A percentile compares a stretch with the other conserved stretches of the same genome.
Evolutionary conservation across 2,888 invertebrate species (phyloP).

Genomic region (Achlya flavicornis): DNA sequence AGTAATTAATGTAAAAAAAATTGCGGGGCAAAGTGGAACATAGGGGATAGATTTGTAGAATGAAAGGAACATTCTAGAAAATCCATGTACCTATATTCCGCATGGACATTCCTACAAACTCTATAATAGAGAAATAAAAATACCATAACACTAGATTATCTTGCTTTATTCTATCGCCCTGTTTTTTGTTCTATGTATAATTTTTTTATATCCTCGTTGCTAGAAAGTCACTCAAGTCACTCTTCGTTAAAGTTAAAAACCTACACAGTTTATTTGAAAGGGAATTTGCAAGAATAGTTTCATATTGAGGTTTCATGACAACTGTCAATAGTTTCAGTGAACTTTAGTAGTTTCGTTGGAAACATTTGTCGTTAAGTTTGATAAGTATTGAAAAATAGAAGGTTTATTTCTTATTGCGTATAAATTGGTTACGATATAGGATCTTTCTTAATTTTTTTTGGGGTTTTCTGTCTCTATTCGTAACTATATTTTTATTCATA

Average conservation of each 20-base stretch:
- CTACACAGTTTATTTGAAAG: background rate
- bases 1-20: no score
- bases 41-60: no score
- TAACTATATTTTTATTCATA: background rate
- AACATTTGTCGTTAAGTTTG: background rate
- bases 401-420: background rate
- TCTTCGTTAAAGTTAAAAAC: background rate
- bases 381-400: background rate
- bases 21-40: no score
- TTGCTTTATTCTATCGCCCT: no score
- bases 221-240: background rate
- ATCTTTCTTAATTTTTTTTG: background rate
- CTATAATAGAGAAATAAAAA: no score
- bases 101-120: no score
- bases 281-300: constrained; percentile 3
- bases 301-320: constrained; percentile 3
- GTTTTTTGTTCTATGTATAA: no score
- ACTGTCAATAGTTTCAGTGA: background rate
- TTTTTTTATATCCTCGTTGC: no score
- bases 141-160: no score
- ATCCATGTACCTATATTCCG: no score
- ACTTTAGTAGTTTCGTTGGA: background rate
- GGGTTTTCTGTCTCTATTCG: background rate
- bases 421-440: background rate
- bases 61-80: no score